Evolutionary conservation across 2,113 vertebrate species (phyloP).

Genomic region (Daphoenositta chrysoptera): DNA sequence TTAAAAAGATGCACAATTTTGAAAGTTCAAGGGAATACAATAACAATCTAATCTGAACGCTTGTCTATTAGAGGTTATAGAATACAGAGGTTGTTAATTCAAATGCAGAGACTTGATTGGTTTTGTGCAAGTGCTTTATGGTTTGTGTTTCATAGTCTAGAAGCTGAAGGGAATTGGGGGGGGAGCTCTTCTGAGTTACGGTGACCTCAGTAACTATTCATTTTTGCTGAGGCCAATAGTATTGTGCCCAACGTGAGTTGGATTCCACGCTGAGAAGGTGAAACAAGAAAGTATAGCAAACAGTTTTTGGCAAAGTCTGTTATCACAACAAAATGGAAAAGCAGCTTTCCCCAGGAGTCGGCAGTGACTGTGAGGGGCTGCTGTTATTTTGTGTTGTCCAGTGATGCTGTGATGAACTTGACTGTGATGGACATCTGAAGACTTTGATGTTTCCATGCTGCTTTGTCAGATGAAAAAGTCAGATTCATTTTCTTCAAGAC

Average conservation of each 20-base stretch:
- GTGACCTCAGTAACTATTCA: neutral
- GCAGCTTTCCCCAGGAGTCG: neutral
- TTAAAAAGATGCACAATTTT: neutral
- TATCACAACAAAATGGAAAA: neutral
- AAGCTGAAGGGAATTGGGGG: neutral
- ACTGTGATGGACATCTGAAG: neutral
- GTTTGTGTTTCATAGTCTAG: neutral
- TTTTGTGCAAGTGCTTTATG: neutral
- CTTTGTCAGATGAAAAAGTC: neutral
- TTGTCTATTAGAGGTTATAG: neutral
- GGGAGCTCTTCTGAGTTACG: neutral
- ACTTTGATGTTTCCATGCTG: neutral
- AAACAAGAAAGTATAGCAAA: neutral
- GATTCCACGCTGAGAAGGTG: neutral
- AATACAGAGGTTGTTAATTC: neutral
- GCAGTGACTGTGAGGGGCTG: neutral
- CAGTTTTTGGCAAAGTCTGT: neutral
- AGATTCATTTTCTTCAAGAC: neutral
- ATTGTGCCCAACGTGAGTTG: neutral
- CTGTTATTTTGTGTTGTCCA: neutral
- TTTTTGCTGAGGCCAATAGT: neutral
- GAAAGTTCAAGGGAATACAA: neutral
- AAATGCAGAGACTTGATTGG: neutral
- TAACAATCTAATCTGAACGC: neutral
- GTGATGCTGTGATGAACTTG: neutral